Conservation (phyloP, 2,888 invertebrate genomes). For the Molanna angustata region DNA sequence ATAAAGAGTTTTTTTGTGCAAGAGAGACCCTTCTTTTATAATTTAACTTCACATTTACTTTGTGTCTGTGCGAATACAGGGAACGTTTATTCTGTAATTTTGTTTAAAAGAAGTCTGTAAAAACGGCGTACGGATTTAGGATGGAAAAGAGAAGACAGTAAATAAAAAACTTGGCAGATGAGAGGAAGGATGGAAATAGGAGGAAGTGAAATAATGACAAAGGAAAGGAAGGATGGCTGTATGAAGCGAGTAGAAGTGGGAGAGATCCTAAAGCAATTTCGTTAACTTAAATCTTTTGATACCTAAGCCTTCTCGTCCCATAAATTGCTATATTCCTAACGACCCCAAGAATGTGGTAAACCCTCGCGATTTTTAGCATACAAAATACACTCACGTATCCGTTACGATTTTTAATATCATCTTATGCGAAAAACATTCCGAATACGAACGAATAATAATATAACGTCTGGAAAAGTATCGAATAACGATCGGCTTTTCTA, state of each 20-base stretch:
- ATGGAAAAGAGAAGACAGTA: constrained; percentile 28
- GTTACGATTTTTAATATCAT: too few species aligned
- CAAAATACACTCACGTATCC: too few species aligned
- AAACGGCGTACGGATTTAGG: constrained; percentile 24
- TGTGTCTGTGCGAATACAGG: background rate
- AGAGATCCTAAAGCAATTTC: constrained; percentile 30
- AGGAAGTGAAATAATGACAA: constrained; percentile 31
- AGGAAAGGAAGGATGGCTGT: constrained; percentile 26
- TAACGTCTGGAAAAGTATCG: too few species aligned
- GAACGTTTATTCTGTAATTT: constrained; percentile 30
- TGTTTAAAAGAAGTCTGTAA: constrained; percentile 23
- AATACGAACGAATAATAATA: too few species aligned
- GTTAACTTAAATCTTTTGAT: constrained; percentile 30
- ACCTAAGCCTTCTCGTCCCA: constrained; percentile 16
- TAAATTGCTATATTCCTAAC: constrained; percentile 18
- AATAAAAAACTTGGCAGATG: constrained; percentile 27
- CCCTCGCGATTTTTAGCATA: too few species aligned
- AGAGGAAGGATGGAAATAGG: constrained; percentile 23
- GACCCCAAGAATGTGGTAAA: too few species aligned
- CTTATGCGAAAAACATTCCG: too few species aligned
- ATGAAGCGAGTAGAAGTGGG: constrained; percentile 15
- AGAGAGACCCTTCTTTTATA: too few species aligned
- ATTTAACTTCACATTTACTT: too few species aligned
- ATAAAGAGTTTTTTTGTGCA: too few species aligned
- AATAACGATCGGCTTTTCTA: too few species aligned